Evolutionary conservation across 2,888 invertebrate genomes (phyloP).

Genomic region (Caenorhabditis sp.): DNA sequence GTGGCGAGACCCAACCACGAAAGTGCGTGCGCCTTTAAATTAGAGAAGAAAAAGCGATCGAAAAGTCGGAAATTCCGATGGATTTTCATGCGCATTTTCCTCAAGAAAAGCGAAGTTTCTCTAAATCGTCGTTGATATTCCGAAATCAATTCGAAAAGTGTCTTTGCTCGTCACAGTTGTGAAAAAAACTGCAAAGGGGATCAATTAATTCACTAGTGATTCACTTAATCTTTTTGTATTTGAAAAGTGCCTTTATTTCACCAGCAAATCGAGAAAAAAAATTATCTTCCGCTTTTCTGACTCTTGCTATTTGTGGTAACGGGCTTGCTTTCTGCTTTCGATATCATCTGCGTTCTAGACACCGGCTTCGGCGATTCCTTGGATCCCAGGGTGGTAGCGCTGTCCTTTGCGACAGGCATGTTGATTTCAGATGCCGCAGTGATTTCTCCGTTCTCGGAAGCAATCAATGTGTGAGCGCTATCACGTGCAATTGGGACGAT

Average conservation of each 20-base stretch:
- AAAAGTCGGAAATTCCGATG: background rate
- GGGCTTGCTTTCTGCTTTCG: background rate
- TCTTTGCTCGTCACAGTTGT: no score
- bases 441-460: conserved; percentile 5
- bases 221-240: no score
- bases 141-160: no score
- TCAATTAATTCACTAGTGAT: no score
- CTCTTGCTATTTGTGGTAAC: background rate
- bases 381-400: conserved; percentile 8
- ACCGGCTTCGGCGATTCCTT: conserved; percentile 24
- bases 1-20: conserved; percentile 52
- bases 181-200: no score
- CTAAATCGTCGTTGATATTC: no score
- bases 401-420: conserved; percentile 18
- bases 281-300: conserved; percentile 9
- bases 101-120: no score
- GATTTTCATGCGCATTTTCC: background rate
- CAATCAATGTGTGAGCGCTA: conserved; percentile 15
- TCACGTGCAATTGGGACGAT: conserved; percentile 23
- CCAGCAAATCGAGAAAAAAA: background rate
- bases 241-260: background rate
- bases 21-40: conserved; percentile 60
- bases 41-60: background rate
- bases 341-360: background rate
- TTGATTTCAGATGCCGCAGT: conserved; percentile 2